Evolutionary conservation across 2,797 vertebrate genomes (phyloP).

Genomic region (Coluber constrictor): DNA sequence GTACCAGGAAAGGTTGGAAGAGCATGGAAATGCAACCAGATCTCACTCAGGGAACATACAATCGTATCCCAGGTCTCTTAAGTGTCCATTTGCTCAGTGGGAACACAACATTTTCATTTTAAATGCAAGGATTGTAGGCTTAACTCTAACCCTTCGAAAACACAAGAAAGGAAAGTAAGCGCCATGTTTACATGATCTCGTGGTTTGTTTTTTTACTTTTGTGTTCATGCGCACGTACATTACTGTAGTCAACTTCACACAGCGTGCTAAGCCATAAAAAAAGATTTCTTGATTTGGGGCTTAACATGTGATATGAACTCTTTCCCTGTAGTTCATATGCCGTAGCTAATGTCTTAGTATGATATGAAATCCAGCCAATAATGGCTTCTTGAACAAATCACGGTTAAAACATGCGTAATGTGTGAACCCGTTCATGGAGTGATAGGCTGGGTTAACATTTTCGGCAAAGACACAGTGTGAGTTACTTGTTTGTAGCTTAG

Average conservation of each 20-base stretch:
- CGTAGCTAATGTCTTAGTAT: background rate
- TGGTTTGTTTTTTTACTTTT: background rate
- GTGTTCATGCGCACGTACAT: background rate
- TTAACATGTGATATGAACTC: background rate
- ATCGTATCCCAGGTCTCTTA: background rate
- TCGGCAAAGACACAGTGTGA: background rate
- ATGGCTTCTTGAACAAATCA: background rate
- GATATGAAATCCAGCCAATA: background rate
- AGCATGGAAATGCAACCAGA: background rate
- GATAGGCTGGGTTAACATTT: background rate
- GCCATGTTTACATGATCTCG: background rate
- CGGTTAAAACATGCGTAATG: background rate
- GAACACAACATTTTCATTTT: background rate
- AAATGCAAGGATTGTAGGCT: background rate
- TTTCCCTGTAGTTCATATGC: background rate
- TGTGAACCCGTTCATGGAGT: background rate
- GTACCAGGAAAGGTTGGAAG: background rate
- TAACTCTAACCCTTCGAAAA: background rate
- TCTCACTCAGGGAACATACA: background rate
- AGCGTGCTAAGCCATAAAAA: background rate
- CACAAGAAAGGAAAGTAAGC: background rate
- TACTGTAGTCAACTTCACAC: background rate
- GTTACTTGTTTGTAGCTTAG: background rate
- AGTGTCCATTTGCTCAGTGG: background rate
- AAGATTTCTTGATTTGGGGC: background rate